These are phyloP conservation scores for Dipodomys spectabilis DNA, from an alignment of 2,113 vertebrate species.

Conservation along the genomic window DNA sequence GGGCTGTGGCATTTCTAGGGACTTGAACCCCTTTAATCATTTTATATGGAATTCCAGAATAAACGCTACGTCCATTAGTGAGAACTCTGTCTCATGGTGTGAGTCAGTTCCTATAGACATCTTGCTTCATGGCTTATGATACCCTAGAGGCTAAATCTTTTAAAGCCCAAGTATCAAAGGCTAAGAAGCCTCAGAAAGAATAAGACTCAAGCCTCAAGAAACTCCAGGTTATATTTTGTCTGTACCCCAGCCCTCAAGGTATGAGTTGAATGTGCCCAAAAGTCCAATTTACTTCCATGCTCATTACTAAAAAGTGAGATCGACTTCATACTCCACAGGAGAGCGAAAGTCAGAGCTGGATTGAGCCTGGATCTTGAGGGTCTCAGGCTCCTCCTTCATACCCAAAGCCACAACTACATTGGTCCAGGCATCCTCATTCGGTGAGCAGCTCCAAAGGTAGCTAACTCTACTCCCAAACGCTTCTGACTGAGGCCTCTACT, in stretches of 20 bases:
- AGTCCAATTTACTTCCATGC: background rate
- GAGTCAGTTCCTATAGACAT: background rate
- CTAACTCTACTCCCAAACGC: background rate
- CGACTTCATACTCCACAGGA: background rate
- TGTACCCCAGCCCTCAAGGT: background rate
- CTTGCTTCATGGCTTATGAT: background rate
- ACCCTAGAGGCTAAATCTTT: background rate
- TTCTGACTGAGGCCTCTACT: background rate
- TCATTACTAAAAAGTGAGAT: background rate
- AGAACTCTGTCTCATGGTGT: background rate
- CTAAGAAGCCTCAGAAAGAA: background rate
- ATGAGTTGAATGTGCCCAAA: background rate
- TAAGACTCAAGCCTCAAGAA: background rate
- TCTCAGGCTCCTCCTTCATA: background rate
- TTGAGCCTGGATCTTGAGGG: background rate
- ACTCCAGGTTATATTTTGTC: background rate
- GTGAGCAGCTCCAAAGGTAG: background rate
- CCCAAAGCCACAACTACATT: rapidly evolving
- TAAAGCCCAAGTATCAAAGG: background rate
- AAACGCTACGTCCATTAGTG: background rate
- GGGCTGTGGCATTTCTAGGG: background rate
- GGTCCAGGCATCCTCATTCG: rapidly evolving
- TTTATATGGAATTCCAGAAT: background rate
- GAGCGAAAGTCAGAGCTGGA: background rate
- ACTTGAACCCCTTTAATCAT: background rate